Conservation (phyloP, 2,113 vertebrate species). For the Todiramphus saurophagus region DNA sequence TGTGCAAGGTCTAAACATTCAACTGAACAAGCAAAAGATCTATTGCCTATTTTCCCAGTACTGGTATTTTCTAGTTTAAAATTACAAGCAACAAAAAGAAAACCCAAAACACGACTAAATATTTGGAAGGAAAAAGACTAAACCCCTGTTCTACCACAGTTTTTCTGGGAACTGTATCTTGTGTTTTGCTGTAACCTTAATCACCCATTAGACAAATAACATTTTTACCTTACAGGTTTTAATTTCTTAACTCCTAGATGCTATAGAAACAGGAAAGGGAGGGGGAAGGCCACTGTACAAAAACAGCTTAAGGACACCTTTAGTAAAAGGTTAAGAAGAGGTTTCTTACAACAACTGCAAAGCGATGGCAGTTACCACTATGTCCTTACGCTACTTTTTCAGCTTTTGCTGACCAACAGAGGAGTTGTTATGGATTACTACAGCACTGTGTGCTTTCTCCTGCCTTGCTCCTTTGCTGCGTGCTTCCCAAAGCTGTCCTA, state of each 20-base stretch:
- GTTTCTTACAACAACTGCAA: not conserved
- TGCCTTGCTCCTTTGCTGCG: fast-evolving
- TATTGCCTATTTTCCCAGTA: not conserved
- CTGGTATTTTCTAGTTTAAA: not conserved
- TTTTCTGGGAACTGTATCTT: not conserved
- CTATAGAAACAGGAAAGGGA: not conserved
- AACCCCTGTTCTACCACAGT: fast-evolving
- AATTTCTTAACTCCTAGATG: not conserved
- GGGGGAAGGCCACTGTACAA: not conserved
- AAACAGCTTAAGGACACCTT: not conserved
- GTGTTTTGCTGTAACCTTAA: not conserved
- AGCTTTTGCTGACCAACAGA: not conserved
- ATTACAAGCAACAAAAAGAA: not conserved
- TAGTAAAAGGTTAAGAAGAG: fast-evolving
- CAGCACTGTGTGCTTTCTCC: not conserved
- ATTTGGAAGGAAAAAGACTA: not conserved
- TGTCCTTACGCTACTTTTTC: not conserved
- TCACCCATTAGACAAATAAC: not conserved
- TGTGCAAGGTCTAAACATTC: not conserved
- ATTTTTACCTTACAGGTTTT: not conserved
- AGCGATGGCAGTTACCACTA: fast-evolving
- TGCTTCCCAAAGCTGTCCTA: not conserved
- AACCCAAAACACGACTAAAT: fast-evolving
- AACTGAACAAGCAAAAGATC: not conserved
- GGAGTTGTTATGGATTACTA: fast-evolving